phyloP scores from a whole-genome alignment of 1,140 invertebrate genomes.

The Drosophila triauraria region DNA sequence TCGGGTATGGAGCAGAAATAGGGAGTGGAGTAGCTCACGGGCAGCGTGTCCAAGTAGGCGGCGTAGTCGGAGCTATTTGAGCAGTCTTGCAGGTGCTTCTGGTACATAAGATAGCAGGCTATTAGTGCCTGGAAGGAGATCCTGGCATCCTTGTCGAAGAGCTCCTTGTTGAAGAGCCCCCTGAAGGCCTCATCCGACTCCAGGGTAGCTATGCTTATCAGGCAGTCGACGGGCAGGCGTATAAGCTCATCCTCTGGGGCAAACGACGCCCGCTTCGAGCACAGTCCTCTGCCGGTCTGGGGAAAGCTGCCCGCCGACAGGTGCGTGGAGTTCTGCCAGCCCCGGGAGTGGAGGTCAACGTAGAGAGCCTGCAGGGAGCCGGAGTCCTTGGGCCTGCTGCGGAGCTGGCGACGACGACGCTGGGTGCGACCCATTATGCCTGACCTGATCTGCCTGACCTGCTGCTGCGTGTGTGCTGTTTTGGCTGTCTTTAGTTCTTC shows the following conservation, averaged over 20 bases:
- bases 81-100: conserved; percentile 84
- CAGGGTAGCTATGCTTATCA: conserved; percentile 71
- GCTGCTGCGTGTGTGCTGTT: conserved; percentile 68
- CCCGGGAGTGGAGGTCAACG: conserved; percentile 42
- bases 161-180: conserved; percentile 52
- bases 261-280: conserved; percentile 56
- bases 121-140: conserved; percentile 86
- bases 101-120: conserved; percentile 88
- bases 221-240: conserved; percentile 56
- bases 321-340: conserved; percentile 70
- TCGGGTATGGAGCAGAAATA: conserved; percentile 85
- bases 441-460: neutral
- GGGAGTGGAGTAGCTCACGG: conserved; percentile 86
- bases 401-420: conserved; percentile 41
- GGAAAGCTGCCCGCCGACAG: conserved; percentile 49
- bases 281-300: conserved; percentile 70
- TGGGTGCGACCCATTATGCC: conserved; percentile 73
- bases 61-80: conserved; percentile 66
- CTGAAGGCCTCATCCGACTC: conserved; percentile 69
- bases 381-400: neutral
- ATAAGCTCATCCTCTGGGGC: conserved; percentile 57
- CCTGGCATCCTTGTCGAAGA: conserved; percentile 62
- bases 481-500: conserved; percentile 51
- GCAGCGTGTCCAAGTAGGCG: conserved; percentile 88
- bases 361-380: conserved; percentile 51